A percentile compares a stretch with the other conserved stretches of the same genome.
Conservation (phyloP, 2,113 vertebrate genomes). For the Bagarius yarrelli region DNA sequence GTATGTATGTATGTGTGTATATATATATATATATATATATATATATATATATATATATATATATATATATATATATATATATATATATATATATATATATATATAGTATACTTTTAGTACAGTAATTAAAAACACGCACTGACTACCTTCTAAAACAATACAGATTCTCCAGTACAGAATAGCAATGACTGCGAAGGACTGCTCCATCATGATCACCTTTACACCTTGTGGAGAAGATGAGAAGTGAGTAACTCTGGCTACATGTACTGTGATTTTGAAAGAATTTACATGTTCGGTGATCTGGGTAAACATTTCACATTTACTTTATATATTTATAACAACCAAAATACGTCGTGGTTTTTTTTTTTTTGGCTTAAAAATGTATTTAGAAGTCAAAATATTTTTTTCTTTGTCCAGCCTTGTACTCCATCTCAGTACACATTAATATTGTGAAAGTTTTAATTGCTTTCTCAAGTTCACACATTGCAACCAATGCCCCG, state of each 20-base stretch:
- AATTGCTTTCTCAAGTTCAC: no score
- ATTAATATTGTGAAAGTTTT: background rate
- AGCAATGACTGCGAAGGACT: slow-evolving; percentile 96
- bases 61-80: no score
- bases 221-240: slow-evolving; percentile 82
- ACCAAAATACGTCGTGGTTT: no score
- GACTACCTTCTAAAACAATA: background rate
- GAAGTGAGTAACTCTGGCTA: slow-evolving; percentile 69
- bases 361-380: no score
- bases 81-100: no score
- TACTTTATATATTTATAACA: background rate
- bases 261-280: no score
- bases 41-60: no score
- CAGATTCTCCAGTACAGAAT: slow-evolving; percentile 97
- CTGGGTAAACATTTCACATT: background rate
- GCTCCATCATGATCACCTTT: slow-evolving; percentile 91
- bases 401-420: no score
- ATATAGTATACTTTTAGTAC: no score
- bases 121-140: background rate
- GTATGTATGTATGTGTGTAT: no score
- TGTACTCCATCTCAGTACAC: background rate
- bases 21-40: no score
- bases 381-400: no score
- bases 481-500: background rate
- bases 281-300: background rate